These are phyloP conservation scores for Gobiocypris rarus DNA, from an alignment of 2,113 vertebrate species.

Conservation along the genomic window DNA sequence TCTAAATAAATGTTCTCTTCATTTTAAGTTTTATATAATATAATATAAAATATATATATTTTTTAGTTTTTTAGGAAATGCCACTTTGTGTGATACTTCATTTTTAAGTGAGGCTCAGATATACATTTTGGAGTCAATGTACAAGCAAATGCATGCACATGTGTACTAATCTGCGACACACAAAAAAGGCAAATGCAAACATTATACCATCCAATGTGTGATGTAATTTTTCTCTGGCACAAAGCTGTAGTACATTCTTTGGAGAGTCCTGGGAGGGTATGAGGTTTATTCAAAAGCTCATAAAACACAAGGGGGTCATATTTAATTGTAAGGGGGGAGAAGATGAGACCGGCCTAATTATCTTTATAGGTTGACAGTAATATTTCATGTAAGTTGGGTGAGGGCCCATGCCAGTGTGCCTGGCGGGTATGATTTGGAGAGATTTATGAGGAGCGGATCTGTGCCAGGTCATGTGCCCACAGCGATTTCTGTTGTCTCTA, in stretches of 20 bases:
- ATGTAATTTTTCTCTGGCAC: slow-evolving; percentile 64
- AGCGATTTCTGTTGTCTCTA: slow-evolving; percentile 63
- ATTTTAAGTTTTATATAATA: neutral
- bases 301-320: slow-evolving; percentile 81
- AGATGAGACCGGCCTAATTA: slow-evolving; percentile 78
- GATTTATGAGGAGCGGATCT: slow-evolving; percentile 68
- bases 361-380: slow-evolving; percentile 77
- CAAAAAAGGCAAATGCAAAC: neutral
- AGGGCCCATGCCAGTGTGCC: slow-evolving; percentile 65
- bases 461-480: slow-evolving; percentile 63
- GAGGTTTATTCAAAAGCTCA: slow-evolving; percentile 71
- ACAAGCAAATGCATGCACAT: neutral
- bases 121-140: neutral
- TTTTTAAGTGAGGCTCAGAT: too few relatives aligned
- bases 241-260: slow-evolving; percentile 55
- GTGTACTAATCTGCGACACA: neutral
- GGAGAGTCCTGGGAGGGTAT: slow-evolving; percentile 49
- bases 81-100: too few relatives aligned
- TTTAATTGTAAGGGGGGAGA: slow-evolving; percentile 74
- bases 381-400: slow-evolving; percentile 77
- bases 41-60: too few relatives aligned
- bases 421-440: slow-evolving; percentile 56
- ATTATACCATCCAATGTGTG: neutral
- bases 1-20: neutral
- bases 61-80: too few relatives aligned